phyloP scores from a whole-genome alignment of 2,113 vertebrate species.

The Gymnogyps californianus region DNA sequence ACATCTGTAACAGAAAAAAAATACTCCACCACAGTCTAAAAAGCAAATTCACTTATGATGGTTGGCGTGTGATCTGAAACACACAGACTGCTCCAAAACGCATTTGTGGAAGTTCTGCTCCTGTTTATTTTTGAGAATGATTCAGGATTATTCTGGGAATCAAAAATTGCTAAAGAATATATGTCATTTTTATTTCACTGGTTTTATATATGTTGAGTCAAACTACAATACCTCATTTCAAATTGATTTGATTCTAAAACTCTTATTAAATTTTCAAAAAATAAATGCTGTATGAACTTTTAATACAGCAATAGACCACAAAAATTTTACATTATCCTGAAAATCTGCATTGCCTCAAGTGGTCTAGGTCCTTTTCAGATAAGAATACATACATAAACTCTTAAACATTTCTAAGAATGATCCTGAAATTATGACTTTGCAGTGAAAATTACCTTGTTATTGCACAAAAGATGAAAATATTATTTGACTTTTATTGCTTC shows the following conservation, averaged over 20 bases:
- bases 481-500: background rate
- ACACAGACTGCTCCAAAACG: background rate
- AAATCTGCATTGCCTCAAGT: background rate
- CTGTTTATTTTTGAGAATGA: background rate
- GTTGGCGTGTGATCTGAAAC: background rate
- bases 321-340: background rate
- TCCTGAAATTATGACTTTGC: background rate
- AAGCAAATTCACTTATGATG: background rate
- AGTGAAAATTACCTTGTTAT: background rate
- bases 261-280: background rate
- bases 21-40: background rate
- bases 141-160: background rate
- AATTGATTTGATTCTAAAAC: background rate
- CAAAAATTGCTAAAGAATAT: background rate
- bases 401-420: background rate
- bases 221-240: background rate
- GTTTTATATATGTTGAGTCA: background rate
- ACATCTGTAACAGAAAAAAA: background rate
- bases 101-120: background rate
- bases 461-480: background rate
- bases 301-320: background rate
- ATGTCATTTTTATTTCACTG: background rate
- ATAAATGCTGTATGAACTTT: background rate
- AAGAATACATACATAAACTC: background rate
- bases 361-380: background rate